phyloP scores from a whole-genome alignment of 2,888 invertebrate species.

The Drosophila monieri region DNA sequence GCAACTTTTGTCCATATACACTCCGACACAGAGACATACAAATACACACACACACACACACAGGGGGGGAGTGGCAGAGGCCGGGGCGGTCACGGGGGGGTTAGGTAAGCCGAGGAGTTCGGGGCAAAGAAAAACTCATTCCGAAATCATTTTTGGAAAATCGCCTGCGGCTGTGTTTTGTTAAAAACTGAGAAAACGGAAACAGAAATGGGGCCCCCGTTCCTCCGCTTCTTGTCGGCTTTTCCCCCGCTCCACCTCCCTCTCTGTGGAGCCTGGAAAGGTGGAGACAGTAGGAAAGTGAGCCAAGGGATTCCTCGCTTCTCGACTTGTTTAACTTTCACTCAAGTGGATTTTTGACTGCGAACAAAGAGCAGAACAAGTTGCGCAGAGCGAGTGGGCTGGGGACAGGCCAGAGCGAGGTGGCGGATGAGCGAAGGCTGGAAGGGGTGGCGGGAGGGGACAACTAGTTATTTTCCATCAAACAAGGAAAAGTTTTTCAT shows the following conservation, averaged over 20 bases:
- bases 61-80: no score
- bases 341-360: conserved; percentile 60
- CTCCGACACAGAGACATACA: conserved; percentile 6
- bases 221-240: not conserved
- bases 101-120: conserved; percentile 22
- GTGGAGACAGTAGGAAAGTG: conserved; percentile 4
- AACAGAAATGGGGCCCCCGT: conserved; percentile 56
- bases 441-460: no score
- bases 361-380: conserved; percentile 29
- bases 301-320: conserved; percentile 46
- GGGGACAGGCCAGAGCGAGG: not conserved
- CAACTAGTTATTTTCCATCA: conserved; percentile 31
- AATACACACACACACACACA: conserved; percentile 12
- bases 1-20: conserved; percentile 62
- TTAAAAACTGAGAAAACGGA: conserved; percentile 71
- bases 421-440: no score
- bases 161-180: conserved; percentile 80
- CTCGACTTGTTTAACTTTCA: conserved; percentile 72
- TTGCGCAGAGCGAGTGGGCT: not conserved
- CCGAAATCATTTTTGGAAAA: conserved; percentile 75
- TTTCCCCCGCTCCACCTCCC: not conserved
- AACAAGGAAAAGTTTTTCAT: conserved; percentile 18
- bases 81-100: not conserved
- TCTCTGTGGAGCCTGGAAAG: not conserved
- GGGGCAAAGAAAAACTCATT: conserved; percentile 63